A percentile compares a stretch with the other conserved stretches of the same genome.
Evolutionary conservation across 2,888 invertebrate genomes (phyloP).

Genomic region (Plebejus melissa): DNA sequence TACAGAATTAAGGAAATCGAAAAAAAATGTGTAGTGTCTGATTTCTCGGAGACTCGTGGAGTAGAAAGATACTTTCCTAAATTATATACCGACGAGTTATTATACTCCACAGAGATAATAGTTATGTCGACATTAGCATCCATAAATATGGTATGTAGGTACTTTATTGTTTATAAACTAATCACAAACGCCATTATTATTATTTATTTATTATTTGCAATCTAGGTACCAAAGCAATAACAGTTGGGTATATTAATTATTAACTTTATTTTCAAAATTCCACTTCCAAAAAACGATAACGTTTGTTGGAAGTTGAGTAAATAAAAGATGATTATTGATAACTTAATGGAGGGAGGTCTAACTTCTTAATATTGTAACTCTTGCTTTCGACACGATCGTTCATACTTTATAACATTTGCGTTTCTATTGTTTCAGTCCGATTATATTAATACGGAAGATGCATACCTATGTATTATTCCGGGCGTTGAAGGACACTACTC

Average conservation of each 20-base stretch:
- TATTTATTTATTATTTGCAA: too few relatives aligned
- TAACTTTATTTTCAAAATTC: too few relatives aligned
- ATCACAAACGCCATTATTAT: too few relatives aligned
- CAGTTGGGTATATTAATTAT: too few relatives aligned
- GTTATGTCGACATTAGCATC: not conserved
- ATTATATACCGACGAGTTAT: not conserved
- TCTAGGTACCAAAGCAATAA: too few relatives aligned
- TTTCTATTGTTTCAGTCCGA: not conserved
- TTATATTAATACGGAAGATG: conserved; percentile 31
- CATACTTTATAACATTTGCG: not conserved
- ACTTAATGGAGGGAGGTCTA: too few relatives aligned
- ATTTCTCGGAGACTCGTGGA: not conserved
- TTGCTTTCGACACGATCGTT: not conserved
- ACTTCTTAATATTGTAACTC: too few relatives aligned
- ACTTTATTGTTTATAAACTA: not conserved
- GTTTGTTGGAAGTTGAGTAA: too few relatives aligned
- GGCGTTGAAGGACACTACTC: conserved; percentile 51
- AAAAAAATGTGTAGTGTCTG: not conserved
- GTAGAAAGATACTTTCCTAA: not conserved
- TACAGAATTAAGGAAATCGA: conserved; percentile 17
- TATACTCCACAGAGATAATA: not conserved
- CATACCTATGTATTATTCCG: conserved; percentile 49
- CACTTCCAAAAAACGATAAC: too few relatives aligned
- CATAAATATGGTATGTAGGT: not conserved
- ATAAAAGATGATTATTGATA: too few relatives aligned